phyloP scores from a whole-genome alignment of 2,113 vertebrate genomes.

The Sylvilagus bachmani region DNA sequence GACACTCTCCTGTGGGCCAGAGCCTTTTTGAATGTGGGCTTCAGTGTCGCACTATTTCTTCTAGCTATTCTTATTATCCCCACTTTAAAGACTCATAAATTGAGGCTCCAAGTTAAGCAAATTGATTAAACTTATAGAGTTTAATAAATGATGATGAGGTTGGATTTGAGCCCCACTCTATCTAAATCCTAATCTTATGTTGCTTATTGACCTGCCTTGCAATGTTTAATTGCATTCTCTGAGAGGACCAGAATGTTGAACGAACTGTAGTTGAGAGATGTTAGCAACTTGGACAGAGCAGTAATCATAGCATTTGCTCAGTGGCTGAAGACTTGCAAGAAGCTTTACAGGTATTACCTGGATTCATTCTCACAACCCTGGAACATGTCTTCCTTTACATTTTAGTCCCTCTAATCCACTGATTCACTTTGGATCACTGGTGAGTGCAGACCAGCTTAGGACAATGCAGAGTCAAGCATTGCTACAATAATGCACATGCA shows the following conservation, averaged over 20 bases:
- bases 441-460: not conserved
- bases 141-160: not conserved
- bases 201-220: not conserved
- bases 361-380: not conserved
- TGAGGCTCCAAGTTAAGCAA: not conserved
- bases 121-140: not conserved
- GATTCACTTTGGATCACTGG: not conserved
- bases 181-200: not conserved
- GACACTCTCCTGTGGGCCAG: not conserved
- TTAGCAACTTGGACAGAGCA: not conserved
- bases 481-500: accelerated
- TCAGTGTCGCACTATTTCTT: not conserved
- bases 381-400: not conserved
- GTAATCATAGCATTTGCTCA: not conserved
- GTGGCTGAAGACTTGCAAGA: not conserved
- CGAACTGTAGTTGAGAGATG: not conserved
- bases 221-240: not conserved
- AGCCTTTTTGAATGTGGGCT: not conserved
- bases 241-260: not conserved
- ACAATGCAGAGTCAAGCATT: not conserved
- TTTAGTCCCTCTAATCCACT: not conserved
- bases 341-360: not conserved
- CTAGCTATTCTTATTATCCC: not conserved
- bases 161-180: not conserved
- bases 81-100: not conserved